phyloP scores from a whole-genome alignment of 2,888 invertebrate genomes.

The Smittia sp. region DNA sequence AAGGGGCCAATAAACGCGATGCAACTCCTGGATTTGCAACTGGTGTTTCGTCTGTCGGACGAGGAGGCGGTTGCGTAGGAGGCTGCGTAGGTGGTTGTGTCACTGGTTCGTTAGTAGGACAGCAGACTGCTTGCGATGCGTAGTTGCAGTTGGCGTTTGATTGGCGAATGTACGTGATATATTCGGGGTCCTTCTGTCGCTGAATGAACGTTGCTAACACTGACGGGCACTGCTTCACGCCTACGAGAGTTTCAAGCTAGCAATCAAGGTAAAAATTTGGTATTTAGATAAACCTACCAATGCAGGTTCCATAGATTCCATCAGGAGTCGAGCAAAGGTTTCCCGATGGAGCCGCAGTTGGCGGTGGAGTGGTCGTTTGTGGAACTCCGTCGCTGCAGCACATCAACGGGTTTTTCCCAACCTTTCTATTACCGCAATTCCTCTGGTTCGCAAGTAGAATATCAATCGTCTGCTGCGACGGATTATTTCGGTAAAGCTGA shows the following conservation, averaged over 20 bases:
- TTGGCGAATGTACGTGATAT: constrained; percentile 34
- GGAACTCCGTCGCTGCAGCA: constrained; percentile 25
- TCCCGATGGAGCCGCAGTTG: constrained; percentile 42
- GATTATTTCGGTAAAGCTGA: constrained; percentile 46
- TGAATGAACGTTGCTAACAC: constrained; percentile 33
- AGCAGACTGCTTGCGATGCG: constrained; percentile 36
- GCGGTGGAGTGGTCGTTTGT: constrained; percentile 39
- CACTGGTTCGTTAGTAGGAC: constrained; percentile 36
- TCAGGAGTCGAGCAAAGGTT: constrained; percentile 44
- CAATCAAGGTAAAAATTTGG: too few relatives aligned
- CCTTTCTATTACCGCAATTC: constrained; percentile 48
- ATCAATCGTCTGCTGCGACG: constrained; percentile 45
- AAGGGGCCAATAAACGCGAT: constrained; percentile 47
- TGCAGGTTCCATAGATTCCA: constrained; percentile 29
- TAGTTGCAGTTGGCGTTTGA: constrained; percentile 42
- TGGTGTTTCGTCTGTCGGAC: neutral
- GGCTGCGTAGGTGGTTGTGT: neutral
- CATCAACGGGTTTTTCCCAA: constrained; percentile 51
- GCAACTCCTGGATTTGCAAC: neutral
- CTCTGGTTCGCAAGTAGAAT: constrained; percentile 44
- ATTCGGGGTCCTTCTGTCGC: constrained; percentile 36
- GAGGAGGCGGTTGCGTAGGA: neutral
- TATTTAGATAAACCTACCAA: constrained; percentile 17
- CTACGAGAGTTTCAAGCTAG: neutral
- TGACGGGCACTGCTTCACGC: constrained; percentile 37